Conservation (phyloP, 2,113 vertebrate genomes). For the Petrocephalus zakoni region DNA sequence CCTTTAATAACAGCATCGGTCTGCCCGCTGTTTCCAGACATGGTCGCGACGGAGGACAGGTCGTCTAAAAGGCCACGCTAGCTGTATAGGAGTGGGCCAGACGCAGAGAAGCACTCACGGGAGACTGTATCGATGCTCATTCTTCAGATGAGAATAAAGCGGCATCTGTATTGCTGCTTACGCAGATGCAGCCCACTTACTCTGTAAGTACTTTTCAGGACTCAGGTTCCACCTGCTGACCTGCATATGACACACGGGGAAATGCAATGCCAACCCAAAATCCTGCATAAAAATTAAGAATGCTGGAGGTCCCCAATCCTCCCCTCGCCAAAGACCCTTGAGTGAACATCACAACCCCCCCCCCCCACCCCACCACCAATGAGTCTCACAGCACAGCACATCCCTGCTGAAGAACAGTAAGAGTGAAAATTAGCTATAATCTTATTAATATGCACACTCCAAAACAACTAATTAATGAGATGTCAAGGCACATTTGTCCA, state of each 20-base stretch:
- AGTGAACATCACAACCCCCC: not conserved
- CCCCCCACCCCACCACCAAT: not conserved
- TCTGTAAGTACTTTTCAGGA: not conserved
- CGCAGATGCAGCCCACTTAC: not conserved
- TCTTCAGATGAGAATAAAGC: not conserved
- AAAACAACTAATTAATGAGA: conserved; percentile 7
- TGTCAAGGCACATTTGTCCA: conserved; percentile 5
- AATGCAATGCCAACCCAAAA: not conserved
- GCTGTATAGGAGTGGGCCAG: not conserved
- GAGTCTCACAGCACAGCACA: not conserved
- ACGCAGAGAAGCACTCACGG: not conserved
- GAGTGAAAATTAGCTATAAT: conserved; percentile 3
- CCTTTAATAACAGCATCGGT: not conserved
- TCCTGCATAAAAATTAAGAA: not conserved
- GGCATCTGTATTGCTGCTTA: not conserved
- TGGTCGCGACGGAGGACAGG: not conserved
- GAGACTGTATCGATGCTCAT: not conserved
- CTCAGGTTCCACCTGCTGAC: not conserved
- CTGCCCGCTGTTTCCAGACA: not conserved
- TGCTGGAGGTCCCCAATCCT: not conserved
- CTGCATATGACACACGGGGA: not conserved
- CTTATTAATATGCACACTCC: conserved; percentile 13
- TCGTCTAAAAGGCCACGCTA: not conserved
- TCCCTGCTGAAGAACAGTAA: not conserved
- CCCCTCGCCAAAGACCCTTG: not conserved